Percentiles rank a stretch among this genome's conserved stretches.
Conservation (phyloP, 2,113 vertebrate genomes). For the Jaculus jaculus region DNA sequence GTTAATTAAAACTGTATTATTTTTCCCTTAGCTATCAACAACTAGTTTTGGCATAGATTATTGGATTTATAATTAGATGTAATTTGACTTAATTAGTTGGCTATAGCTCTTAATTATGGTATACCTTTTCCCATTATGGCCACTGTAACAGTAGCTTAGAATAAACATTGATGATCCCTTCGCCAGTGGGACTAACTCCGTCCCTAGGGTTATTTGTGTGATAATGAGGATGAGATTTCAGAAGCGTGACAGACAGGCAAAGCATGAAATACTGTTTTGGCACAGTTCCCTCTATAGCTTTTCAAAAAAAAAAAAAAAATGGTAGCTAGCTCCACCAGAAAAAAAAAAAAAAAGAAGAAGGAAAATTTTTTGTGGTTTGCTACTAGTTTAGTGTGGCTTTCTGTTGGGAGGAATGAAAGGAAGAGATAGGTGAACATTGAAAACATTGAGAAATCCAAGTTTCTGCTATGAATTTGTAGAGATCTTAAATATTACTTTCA, state of each 20-base stretch:
- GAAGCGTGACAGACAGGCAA: constrained; percentile 60
- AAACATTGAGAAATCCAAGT: not conserved
- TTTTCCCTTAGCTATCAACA: constrained; percentile 72
- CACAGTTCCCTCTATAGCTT: constrained; percentile 48
- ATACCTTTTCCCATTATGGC: constrained; percentile 75
- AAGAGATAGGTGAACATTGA: not conserved
- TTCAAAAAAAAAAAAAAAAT: constrained; percentile 56
- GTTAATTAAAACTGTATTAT: constrained; percentile 73
- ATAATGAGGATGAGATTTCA: constrained; percentile 75
- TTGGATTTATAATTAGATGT: constrained; percentile 74
- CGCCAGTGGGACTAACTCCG: constrained; percentile 58
- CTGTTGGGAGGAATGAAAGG: not conserved
- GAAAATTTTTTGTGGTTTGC: not conserved
- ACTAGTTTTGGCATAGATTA: constrained; percentile 73
- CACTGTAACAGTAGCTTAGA: constrained; percentile 68
- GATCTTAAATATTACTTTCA: constrained; percentile 28
- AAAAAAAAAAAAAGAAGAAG: too few relatives aligned
- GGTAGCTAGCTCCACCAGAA: not conserved
- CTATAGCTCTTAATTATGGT: constrained; percentile 74
- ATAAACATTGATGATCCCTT: constrained; percentile 68
- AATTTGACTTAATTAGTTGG: constrained; percentile 82
- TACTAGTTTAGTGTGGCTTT: constrained; percentile 25
- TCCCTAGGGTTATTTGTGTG: constrained; percentile 79
- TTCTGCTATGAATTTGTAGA: not conserved
- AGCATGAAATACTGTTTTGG: constrained; percentile 48